Conservation (phyloP, 2,888 invertebrate genomes). For the Hypsopygia costalis region DNA sequence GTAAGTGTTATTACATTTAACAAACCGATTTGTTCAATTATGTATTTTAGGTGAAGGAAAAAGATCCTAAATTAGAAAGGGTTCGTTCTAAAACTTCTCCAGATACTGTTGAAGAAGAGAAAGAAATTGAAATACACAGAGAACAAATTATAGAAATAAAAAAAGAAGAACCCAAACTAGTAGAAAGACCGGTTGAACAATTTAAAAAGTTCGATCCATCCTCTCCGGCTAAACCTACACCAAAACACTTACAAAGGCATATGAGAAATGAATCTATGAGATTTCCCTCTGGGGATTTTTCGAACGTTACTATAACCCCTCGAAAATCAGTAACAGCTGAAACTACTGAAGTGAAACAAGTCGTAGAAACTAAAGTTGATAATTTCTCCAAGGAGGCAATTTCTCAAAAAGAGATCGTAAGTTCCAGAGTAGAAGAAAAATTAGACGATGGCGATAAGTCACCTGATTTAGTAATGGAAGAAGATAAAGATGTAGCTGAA, state of each 20-base stretch:
- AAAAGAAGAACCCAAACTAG: conserved; percentile 51
- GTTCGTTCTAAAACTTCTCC: conserved; percentile 64
- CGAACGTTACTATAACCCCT: conserved; percentile 71
- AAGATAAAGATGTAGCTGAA: conserved; percentile 74
- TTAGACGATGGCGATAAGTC: conserved; percentile 66
- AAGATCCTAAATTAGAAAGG: conserved; percentile 61
- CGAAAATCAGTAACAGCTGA: conserved; percentile 70
- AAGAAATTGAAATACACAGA: conserved; percentile 35
- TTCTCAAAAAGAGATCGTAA: conserved; percentile 70
- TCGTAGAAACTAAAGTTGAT: conserved; percentile 47
- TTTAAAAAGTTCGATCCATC: conserved; percentile 71
- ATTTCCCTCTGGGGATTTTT: conserved; percentile 76
- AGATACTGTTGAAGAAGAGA: conserved; percentile 54
- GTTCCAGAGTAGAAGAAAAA: conserved; percentile 79
- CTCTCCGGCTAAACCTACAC: conserved; percentile 72
- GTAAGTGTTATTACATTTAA: conserved; percentile 13
- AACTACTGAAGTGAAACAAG: conserved; percentile 54
- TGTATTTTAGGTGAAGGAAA: conserved; percentile 47
- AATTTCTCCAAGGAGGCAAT: conserved; percentile 55
- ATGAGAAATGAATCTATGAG: conserved; percentile 78
- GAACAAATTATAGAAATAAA: conserved; percentile 39
- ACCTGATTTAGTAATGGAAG: conserved; percentile 63
- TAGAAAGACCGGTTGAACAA: conserved; percentile 58
- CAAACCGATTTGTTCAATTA: no score
- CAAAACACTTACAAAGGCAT: conserved; percentile 74